Percentiles rank a stretch among this genome's conserved stretches.
phyloP scores from a whole-genome alignment of 2,113 vertebrate genomes.

The Burhinus bistriatus region DNA sequence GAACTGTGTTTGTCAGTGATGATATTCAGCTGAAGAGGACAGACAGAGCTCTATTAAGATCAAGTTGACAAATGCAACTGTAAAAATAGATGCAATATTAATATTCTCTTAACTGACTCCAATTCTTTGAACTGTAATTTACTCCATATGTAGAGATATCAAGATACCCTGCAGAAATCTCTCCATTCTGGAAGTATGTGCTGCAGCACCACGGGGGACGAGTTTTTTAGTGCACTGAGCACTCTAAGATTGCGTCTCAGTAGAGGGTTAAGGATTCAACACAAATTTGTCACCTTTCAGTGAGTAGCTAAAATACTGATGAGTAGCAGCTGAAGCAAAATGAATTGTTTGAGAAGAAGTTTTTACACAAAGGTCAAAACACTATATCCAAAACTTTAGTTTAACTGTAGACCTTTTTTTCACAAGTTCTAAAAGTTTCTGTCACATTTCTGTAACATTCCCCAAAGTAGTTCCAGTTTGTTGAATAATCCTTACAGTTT shows the following conservation, averaged over 20 bases:
- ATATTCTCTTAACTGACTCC: neutral
- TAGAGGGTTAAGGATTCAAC: neutral
- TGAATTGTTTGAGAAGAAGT: neutral
- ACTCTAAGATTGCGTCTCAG: neutral
- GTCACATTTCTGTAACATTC: neutral
- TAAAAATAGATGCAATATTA: neutral
- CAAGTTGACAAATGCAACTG: neutral
- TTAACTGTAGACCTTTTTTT: neutral
- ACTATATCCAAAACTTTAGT: neutral
- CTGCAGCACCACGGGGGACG: neutral
- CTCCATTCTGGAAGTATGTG: neutral
- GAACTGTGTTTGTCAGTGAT: neutral
- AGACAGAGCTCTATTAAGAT: neutral
- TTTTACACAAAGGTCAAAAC: neutral
- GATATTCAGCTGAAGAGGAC: neutral
- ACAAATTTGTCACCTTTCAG: neutral
- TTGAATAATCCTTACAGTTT: neutral
- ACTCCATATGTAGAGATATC: neutral
- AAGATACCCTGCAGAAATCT: neutral
- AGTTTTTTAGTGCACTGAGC: neutral
- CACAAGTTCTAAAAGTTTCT: neutral
- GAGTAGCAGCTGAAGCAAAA: neutral
- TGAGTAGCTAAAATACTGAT: neutral
- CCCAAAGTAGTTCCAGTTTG: neutral
- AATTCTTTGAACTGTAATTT: neutral